phyloP scores from a whole-genome alignment of 1,140 invertebrate genomes.

The Psix sp. region DNA sequence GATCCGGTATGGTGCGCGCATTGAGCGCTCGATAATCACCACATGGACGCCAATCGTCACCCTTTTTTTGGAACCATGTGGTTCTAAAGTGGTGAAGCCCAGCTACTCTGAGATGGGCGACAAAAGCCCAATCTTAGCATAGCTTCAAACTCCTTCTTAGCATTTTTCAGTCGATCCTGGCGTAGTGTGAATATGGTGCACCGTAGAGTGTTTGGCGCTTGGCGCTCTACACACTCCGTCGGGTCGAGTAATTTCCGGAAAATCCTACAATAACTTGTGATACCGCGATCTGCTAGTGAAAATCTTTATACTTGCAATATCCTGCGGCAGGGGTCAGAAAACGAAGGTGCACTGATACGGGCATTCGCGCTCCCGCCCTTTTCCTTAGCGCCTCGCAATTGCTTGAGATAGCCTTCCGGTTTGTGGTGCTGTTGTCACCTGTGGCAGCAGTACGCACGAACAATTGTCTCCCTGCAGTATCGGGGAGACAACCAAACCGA shows the following conservation, averaged over 20 bases:
- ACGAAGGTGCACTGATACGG: too few species aligned
- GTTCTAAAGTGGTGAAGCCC: conserved; percentile 65
- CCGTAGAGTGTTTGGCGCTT: background rate
- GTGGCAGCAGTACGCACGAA: too few species aligned
- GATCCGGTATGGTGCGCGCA: conserved; percentile 66
- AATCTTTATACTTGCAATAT: conserved; percentile 4
- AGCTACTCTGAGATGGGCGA: conserved; percentile 63
- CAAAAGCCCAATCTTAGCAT: conserved; percentile 59
- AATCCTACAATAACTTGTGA: conserved; percentile 10
- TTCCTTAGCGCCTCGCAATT: too few species aligned
- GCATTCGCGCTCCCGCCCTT: too few species aligned
- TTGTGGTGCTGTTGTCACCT: too few species aligned
- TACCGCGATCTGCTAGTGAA: conserved; percentile 1
- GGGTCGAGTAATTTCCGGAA: conserved; percentile 28
- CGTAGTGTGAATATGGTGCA: conserved; percentile 21
- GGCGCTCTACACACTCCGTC: background rate
- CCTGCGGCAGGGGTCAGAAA: too few species aligned
- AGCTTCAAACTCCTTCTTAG: conserved; percentile 18
- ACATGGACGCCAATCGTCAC: conserved; percentile 59
- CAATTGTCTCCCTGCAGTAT: too few species aligned
- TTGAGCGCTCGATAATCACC: conserved; percentile 75
- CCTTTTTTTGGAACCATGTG: conserved; percentile 30
- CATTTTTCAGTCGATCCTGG: conserved; percentile 58
- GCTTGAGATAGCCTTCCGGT: too few species aligned
- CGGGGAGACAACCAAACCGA: too few species aligned